Percentiles rank a stretch among this genome's conserved stretches.
These are phyloP conservation scores for Hoplostethus mediterraneus DNA, from an alignment of 2,797 vertebrate genomes.

Conservation along the genomic window DNA sequence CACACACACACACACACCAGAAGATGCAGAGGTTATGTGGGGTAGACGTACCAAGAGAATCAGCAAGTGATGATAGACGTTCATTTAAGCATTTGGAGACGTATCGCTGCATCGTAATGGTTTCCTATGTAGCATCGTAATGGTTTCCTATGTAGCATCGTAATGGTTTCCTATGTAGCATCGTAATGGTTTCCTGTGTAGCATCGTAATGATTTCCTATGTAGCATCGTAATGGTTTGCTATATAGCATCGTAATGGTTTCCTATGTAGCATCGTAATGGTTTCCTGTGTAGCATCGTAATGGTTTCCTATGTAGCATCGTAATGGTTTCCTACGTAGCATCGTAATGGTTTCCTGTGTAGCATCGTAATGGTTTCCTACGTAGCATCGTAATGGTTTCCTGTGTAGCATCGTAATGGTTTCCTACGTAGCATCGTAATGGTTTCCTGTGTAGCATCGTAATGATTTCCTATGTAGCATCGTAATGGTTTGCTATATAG, in stretches of 20 bases:
- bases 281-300: constrained; percentile 10
- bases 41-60: not conserved
- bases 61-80: not conserved
- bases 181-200: constrained; percentile 17
- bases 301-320: constrained; percentile 12
- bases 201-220: constrained; percentile 12
- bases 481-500: constrained; percentile 13
- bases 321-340: constrained; percentile 12
- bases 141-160: constrained; percentile 4
- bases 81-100: constrained; percentile 21
- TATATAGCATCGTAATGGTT: constrained; percentile 12
- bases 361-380: constrained; percentile 12
- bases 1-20: not conserved
- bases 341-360: constrained; percentile 15
- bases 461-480: constrained; percentile 13
- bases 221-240: constrained; percentile 12
- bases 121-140: constrained; percentile 17
- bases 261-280: constrained; percentile 9
- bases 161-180: constrained; percentile 12
- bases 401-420: constrained; percentile 8
- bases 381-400: constrained; percentile 12
- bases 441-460: constrained; percentile 7
- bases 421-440: constrained; percentile 16
- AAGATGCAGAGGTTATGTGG: constrained; percentile 15
- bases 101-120: not conserved